Evolutionary conservation across 1,140 invertebrate species (phyloP), one percentile per base, ranked within the genome.

Genomic region (Homarus americanus): DNA sequence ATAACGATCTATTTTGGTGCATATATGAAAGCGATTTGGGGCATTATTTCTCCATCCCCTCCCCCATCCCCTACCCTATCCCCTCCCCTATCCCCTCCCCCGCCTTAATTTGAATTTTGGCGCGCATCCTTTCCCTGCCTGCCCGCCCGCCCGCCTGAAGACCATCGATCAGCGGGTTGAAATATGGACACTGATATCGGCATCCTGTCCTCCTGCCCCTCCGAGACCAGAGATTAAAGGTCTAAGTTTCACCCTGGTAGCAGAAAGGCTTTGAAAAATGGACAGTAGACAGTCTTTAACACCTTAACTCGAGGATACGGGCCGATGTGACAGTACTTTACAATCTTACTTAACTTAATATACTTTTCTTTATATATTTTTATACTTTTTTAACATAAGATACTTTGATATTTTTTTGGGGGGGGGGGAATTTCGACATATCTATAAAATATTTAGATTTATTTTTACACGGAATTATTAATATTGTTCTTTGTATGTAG

Each of bases 171-270:
- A 87, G 75, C 40, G 28, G 36, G 32, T 87, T 87, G 85, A 87
- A 87, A 87, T 87, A 87, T 87, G 85, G 85, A 78, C 53, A 75
- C 66, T 87, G 85, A 38, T 87, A 87, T 87, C 85, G 85, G 85
- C 85, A 84, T 87, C 63, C 76, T 76, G 73, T 78, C 85, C 49
- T 44, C 85, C 28, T 87, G 32, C 85, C 73, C n/a, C n/a, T n/a
- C 85, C 85, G 75, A 87, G 24, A 79, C 49, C 36, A 28, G 79
- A 87, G 85, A 87, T 87, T 87, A 87, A 87, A 87, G 75, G 75
- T 87, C 75, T 10, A 79, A 87, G 75, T 87, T 87, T 76, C 75
- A 63, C 85, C 79, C 24, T 79, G 73, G 24, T 79, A 75, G 73
- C 75, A 63, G 75, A 79, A 44, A 49, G 82, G 66, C 24, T 69